These are phyloP conservation scores for Helleia helle DNA, from an alignment of 2,888 invertebrate genomes.

Conservation along the genomic window DNA sequence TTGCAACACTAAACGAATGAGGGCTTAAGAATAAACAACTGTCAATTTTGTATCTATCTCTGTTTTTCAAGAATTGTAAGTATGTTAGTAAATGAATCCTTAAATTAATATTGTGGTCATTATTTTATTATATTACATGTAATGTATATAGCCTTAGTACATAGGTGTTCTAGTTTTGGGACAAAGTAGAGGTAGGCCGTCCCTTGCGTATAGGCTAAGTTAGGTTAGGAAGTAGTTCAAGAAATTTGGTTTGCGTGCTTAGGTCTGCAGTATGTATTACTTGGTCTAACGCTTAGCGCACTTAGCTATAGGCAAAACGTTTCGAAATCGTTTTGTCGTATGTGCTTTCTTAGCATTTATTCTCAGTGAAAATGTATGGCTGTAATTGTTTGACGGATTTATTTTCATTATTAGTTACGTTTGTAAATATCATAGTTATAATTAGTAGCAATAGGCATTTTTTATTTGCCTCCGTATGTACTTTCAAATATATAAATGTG, in stretches of 20 bases:
- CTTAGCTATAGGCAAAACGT: not conserved
- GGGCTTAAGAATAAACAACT: too few relatives aligned
- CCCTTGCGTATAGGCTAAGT: not conserved
- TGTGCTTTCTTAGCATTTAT: slow-evolving; percentile 2
- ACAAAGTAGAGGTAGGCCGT: slow-evolving; percentile 1
- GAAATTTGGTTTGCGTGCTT: not conserved
- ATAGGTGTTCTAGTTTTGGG: not conserved
- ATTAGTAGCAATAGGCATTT: slow-evolving; percentile 1
- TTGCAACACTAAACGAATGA: too few relatives aligned
- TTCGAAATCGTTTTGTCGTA: not conserved
- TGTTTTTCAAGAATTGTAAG: too few relatives aligned
- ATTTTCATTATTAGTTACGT: not conserved
- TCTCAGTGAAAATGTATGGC: slow-evolving; percentile 3
- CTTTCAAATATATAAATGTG: not conserved
- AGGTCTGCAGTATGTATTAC: not conserved
- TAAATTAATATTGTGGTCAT: too few relatives aligned
- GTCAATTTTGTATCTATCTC: too few relatives aligned
- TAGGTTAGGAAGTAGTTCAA: not conserved
- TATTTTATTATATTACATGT: too few relatives aligned
- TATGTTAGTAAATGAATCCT: too few relatives aligned
- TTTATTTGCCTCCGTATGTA: not conserved
- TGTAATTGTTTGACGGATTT: slow-evolving; percentile 1
- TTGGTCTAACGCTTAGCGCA: not conserved
- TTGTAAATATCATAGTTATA: slow-evolving; percentile 14
- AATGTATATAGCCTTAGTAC: not conserved